Evolutionary conservation across 2,797 vertebrate genomes (phyloP), one percentile per base, ranked within the genome.

Genomic region (Gouania willdenowi): DNA sequence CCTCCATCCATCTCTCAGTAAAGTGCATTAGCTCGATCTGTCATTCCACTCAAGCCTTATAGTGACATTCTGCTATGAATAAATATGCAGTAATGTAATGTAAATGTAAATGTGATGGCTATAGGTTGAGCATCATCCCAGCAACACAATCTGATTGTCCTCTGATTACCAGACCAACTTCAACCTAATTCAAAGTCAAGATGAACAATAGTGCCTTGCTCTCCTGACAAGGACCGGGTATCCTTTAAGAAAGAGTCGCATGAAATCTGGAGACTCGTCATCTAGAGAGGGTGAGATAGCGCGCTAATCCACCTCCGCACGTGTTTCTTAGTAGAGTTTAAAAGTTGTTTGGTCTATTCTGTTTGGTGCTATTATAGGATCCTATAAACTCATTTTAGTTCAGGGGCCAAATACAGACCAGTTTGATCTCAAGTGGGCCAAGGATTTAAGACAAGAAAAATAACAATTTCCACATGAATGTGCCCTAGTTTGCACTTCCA

Each of bases 21-120:
- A 69, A 68, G 71, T 19, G 38, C 72, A 77, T 79, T 75, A 79
- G 70, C 60, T 43, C 27, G 26, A 73, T 83, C 64, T 15, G 26
- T 79, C 66, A 82, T 76, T 77, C 65, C 49, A 33, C 61, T 68
- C 75, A 51, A 56, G 64, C 41, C 21, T 34, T 41, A 8, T 35
- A 15, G 10, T 46, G 68, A 65, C 68, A 54, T 53, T 22, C 40
- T 47, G 32, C 71, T 49, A 60, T 76, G 83, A 79, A 84, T 82
- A 83, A 82, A 79, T 76, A 66, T 52, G 43, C 49, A 31, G 51
- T 73, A 79, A 81, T 79, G 72, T 42, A 74, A 81, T 80, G 78
- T 66, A 81, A 75, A 84, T 82, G 77, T 64, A 71, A 79, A 82
- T 80, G 67, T 16, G 70, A 75, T 72, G 66, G 59, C 63, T 54